These are phyloP conservation scores for Melinaea marsaeus DNA, from an alignment of 2,888 invertebrate genomes.

Conservation along the genomic window DNA sequence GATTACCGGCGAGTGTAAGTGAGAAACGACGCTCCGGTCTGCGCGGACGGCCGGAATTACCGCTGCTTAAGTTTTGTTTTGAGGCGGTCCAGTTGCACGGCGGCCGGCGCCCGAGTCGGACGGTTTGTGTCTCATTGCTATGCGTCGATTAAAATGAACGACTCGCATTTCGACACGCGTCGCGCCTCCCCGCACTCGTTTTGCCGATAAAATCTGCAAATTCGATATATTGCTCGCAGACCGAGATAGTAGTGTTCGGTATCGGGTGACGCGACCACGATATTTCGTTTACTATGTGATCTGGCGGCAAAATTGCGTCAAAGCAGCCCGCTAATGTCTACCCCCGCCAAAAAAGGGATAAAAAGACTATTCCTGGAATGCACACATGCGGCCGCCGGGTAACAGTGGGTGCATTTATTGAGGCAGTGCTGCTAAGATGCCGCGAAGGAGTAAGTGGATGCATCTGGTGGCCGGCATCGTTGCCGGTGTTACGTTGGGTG, in stretches of 20 bases:
- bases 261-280: constrained; percentile 55
- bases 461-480: constrained; percentile 75
- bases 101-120: constrained; percentile 62
- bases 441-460: constrained; percentile 73
- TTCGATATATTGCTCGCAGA: constrained; percentile 67
- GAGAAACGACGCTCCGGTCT: constrained; percentile 38
- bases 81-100: constrained; percentile 58
- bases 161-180: constrained; percentile 61
- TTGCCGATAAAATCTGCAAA: constrained; percentile 68
- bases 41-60: constrained; percentile 64
- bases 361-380: constrained; percentile 73
- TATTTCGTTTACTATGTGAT: constrained; percentile 65
- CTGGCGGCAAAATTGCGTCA: constrained; percentile 53
- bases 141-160: constrained; percentile 52
- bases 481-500: constrained; percentile 77
- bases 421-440: constrained; percentile 63
- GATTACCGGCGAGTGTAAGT: constrained; percentile 37
- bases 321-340: constrained; percentile 68
- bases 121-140: constrained; percentile 35
- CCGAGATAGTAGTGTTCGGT: constrained; percentile 58
- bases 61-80: constrained; percentile 69
- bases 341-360: constrained; percentile 70
- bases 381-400: constrained; percentile 70
- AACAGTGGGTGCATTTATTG: constrained; percentile 59
- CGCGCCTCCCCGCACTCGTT: constrained; percentile 53